Conservation (phyloP, 1,140 invertebrate genomes). For the Atta cephalotes region DNA sequence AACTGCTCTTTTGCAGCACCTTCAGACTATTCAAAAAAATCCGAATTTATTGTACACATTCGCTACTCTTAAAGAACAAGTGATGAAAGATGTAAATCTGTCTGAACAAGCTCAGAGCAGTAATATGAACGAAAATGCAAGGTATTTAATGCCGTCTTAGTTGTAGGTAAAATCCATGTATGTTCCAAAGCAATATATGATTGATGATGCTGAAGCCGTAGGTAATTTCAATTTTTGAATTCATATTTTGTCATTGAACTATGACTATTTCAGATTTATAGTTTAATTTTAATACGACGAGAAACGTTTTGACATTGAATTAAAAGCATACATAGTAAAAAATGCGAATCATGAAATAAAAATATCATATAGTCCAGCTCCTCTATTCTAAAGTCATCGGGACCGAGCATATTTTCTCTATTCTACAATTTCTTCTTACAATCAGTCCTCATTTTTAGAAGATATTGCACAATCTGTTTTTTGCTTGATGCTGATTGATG, state of each 20-base stretch:
- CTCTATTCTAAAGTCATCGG: constrained; percentile 16
- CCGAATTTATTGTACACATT: constrained; percentile 82
- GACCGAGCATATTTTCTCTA: constrained; percentile 13
- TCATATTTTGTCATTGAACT: constrained; percentile 21
- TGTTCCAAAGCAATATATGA: constrained; percentile 67
- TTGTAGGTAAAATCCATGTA: constrained; percentile 64
- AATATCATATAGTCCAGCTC: not conserved
- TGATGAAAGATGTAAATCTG: constrained; percentile 78
- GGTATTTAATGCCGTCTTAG: constrained; percentile 85
- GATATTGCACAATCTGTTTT: constrained; percentile 10
- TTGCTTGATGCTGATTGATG: not conserved
- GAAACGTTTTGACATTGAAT: not conserved
- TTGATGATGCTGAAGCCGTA: constrained; percentile 25
- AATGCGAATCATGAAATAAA: not conserved
- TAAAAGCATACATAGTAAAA: not conserved
- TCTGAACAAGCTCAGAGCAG: constrained; percentile 81
- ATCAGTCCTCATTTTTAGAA: not conserved
- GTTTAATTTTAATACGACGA: constrained; percentile 6
- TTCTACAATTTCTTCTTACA: constrained; percentile 5
- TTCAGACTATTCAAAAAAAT: constrained; percentile 84
- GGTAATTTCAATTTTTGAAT: constrained; percentile 53
- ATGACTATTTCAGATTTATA: not conserved
- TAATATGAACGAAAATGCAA: constrained; percentile 85
- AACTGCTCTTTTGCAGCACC: constrained; percentile 80
- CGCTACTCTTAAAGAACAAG: constrained; percentile 83